phyloP scores from a whole-genome alignment of 2,888 invertebrate genomes.

The Synergus itoensis region DNA sequence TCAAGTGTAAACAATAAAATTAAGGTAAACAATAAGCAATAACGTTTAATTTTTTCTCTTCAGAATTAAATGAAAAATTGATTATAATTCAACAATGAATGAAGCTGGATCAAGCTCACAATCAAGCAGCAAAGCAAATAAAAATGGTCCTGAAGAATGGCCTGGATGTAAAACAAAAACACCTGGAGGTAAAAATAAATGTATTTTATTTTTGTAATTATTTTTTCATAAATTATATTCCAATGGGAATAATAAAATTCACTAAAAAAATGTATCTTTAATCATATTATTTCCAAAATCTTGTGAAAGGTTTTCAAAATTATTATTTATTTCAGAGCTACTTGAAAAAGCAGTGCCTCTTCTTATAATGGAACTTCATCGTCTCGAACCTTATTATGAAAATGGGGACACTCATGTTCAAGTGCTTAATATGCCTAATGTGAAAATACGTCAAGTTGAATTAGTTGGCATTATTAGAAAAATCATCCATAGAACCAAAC shows the following conservation, averaged over 20 bases:
- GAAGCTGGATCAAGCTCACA: not conserved
- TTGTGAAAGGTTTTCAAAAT: no score
- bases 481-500: not conserved
- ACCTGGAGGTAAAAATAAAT: not conserved
- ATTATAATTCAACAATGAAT: not conserved
- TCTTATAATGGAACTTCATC: constrained; percentile 35
- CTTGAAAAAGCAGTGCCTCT: not conserved
- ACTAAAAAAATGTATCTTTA: no score
- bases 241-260: no score
- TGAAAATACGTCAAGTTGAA: constrained; percentile 1
- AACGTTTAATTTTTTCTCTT: not conserved
- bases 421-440: constrained; percentile 3
- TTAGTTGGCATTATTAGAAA: constrained; percentile 19
- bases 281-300: no score
- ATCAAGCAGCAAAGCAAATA: not conserved
- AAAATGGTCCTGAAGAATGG: not conserved
- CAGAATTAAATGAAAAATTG: not conserved
- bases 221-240: no score
- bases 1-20: no score
- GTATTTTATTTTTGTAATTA: no score
- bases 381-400: constrained; percentile 1
- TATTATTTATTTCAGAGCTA: not conserved
- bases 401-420: not conserved
- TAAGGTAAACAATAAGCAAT: not conserved
- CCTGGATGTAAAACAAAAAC: not conserved